These are phyloP conservation scores for Gisinianus flammeolus DNA, from an alignment of 2,888 invertebrate species.

Conservation along the genomic window DNA sequence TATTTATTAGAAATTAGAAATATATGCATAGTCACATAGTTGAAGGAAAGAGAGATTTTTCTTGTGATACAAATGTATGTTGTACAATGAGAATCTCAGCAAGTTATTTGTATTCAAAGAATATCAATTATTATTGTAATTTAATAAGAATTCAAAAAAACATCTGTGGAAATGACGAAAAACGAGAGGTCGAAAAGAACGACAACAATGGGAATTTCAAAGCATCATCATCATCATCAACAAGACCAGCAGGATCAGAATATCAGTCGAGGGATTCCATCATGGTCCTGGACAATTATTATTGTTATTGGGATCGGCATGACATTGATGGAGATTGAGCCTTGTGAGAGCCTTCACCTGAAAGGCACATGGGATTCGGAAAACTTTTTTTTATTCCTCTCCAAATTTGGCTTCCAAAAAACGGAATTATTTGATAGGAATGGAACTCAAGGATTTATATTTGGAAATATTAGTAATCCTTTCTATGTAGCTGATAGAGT, in stretches of 20 bases:
- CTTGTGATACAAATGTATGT: too few relatives aligned
- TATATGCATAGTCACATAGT: too few relatives aligned
- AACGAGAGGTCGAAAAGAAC: too few relatives aligned
- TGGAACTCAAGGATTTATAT: slow-evolving; percentile 88
- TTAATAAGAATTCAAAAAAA: too few relatives aligned
- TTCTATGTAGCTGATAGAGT: slow-evolving; percentile 33
- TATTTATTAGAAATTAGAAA: too few relatives aligned
- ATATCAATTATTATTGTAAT: too few relatives aligned
- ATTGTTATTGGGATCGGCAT: neutral
- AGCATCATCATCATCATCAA: neutral
- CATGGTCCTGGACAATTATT: slow-evolving; percentile 1
- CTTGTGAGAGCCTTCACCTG: slow-evolving; percentile 65
- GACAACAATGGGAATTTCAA: neutral
- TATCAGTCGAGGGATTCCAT: neutral
- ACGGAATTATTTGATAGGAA: slow-evolving; percentile 83
- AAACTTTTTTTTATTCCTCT: slow-evolving; percentile 85
- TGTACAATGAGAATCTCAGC: too few relatives aligned
- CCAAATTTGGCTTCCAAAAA: slow-evolving; percentile 96
- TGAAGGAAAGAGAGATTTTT: too few relatives aligned
- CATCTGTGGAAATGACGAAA: too few relatives aligned
- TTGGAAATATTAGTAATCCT: slow-evolving; percentile 83
- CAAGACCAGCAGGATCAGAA: neutral
- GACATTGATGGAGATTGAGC: neutral
- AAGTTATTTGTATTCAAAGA: too few relatives aligned
- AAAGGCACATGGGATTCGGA: slow-evolving; percentile 71